These are phyloP conservation scores for Enteromius viviparus DNA, from an alignment of 2,797 vertebrate species.

Conservation along the genomic window DNA sequence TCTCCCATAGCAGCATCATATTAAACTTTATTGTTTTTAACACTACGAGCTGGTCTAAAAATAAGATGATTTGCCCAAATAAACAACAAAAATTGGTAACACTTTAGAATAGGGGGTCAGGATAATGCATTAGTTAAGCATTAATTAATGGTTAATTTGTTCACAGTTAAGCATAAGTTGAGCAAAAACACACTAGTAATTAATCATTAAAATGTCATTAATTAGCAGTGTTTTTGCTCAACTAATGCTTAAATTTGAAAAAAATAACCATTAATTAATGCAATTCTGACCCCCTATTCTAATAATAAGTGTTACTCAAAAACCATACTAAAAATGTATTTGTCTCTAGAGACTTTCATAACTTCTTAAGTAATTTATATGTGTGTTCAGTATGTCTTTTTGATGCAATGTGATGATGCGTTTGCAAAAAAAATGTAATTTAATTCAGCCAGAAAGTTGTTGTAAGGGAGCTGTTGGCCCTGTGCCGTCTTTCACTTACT, in stretches of 20 bases:
- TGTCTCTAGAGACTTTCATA: background rate
- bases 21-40: background rate
- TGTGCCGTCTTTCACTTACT: constrained; percentile 8
- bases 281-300: no score
- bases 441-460: background rate
- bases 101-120: no score
- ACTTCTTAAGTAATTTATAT: background rate
- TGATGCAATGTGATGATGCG: background rate
- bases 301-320: no score
- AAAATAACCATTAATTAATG: no score
- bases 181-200: no score
- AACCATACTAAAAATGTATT: background rate
- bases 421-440: background rate
- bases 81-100: background rate
- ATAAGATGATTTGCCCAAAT: background rate
- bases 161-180: no score
- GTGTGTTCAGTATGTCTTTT: background rate
- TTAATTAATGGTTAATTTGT: no score
- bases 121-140: no score
- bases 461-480: background rate
- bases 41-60: background rate
- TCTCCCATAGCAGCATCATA: background rate
- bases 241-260: no score
- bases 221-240: no score
- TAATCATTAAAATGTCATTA: no score